Percentiles rank a stretch among this genome's conserved stretches.
These are phyloP conservation scores for Ageneiosus marmoratus DNA, from an alignment of 2,113 vertebrate species.

Conservation along the genomic window DNA sequence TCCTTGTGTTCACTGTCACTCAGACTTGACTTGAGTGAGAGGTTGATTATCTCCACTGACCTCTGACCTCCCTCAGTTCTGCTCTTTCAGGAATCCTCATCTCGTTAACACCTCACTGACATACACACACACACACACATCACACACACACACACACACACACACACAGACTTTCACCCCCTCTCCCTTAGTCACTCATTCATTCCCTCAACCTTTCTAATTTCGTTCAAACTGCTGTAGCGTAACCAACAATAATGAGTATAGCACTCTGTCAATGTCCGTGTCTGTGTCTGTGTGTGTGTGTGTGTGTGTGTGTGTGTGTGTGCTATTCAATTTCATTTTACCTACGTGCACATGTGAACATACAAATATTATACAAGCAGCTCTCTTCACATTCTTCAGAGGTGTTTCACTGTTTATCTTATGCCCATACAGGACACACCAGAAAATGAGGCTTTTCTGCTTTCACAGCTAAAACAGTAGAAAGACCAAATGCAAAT, in stretches of 20 bases:
- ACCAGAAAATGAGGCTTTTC: no score
- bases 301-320: neutral
- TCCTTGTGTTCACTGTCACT: neutral
- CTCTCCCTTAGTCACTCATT: neutral
- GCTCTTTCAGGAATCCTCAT: constrained; percentile 27
- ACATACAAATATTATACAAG: neutral
- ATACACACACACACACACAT: constrained; percentile 27
- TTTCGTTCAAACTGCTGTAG: neutral
- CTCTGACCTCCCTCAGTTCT: constrained; percentile 18
- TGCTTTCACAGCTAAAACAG: no score
- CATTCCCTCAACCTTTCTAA: neutral
- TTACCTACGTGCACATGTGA: neutral
- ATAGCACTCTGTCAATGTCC: neutral
- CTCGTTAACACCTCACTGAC: constrained; percentile 32
- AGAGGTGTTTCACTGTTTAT: neutral
- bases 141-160: neutral
- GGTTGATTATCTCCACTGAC: constrained; percentile 39
- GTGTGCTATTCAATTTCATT: neutral
- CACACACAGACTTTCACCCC: neutral
- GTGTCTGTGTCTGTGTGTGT: neutral
- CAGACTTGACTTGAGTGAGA: constrained; percentile 3
- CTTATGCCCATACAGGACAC: neutral
- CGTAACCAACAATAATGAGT: neutral
- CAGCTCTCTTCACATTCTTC: neutral
- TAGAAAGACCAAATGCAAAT: neutral